These are phyloP conservation scores for Psilanteris sp. DNA, from an alignment of 1,140 invertebrate species.

Conservation along the genomic window DNA sequence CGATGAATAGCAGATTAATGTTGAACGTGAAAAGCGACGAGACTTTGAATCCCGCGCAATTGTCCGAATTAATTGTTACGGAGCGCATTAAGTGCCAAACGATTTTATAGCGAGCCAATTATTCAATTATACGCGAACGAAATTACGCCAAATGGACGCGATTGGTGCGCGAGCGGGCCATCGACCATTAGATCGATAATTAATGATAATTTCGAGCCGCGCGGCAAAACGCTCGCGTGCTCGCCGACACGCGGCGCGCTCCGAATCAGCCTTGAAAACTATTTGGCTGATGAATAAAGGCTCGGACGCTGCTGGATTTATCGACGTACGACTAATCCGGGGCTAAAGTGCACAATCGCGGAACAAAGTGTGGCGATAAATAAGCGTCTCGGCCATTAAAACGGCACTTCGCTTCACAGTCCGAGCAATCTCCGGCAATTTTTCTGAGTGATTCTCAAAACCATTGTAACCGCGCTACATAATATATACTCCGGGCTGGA, in stretches of 20 bases:
- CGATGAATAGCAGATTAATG: no score
- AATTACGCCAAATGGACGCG: no score
- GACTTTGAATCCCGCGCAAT: no score
- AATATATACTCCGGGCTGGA: conserved; percentile 52
- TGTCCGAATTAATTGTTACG: no score
- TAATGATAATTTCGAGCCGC: no score
- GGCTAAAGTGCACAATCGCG: conserved; percentile 31
- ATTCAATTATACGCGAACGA: no score
- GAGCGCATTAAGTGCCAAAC: no score
- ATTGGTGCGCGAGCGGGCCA: no score
- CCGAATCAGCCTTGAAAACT: conserved; percentile 14
- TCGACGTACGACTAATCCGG: conserved; percentile 34
- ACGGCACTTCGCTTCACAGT: conserved; percentile 32
- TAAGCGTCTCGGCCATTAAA: conserved; percentile 47
- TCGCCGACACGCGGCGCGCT: conserved; percentile 19
- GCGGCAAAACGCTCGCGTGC: background rate
- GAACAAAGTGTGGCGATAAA: conserved; percentile 43
- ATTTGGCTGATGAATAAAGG: conserved; percentile 13
- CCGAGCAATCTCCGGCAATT: conserved; percentile 47
- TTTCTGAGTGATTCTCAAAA: conserved; percentile 57
- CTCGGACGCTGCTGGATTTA: conserved; percentile 1
- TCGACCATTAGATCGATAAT: conserved; percentile 20
- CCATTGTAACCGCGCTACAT: conserved; percentile 51
- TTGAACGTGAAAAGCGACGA: no score
- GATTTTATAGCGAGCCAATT: no score